Percentiles rank a stretch among this genome's conserved stretches.
These are phyloP conservation scores for Rhizoglyphus robini DNA, from an alignment of 1,140 invertebrate species.

Conservation along the genomic window DNA sequence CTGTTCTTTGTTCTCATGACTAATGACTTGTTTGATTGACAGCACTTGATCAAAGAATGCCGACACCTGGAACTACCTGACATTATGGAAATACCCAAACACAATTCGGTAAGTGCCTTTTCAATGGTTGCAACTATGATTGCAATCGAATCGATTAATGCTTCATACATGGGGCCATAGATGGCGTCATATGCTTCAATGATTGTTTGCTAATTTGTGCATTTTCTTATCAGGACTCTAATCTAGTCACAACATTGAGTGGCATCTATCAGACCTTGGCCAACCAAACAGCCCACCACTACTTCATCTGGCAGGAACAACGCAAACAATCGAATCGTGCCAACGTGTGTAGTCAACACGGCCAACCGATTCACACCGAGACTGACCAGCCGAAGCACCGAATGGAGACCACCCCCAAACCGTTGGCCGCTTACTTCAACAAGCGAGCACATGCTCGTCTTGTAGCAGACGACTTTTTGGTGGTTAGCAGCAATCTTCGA, in stretches of 20 bases:
- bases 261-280: conserved; percentile 8
- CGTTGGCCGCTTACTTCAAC: background rate
- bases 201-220: background rate
- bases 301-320: conserved; percentile 1
- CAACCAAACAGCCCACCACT: conserved; percentile 6
- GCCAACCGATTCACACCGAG: background rate
- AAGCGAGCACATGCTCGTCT: background rate
- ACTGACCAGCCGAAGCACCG: background rate
- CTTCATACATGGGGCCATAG: too few species aligned
- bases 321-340: background rate
- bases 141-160: too few species aligned
- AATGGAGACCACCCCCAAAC: background rate
- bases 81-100: background rate
- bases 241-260: conserved; percentile 1
- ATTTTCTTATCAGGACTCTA: background rate
- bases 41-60: conserved; percentile 2
- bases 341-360: background rate
- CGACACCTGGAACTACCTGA: background rate
- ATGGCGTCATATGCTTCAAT: too few species aligned
- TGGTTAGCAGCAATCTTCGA: conserved; percentile 2
- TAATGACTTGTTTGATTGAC: background rate
- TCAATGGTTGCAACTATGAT: too few species aligned
- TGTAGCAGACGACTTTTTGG: background rate
- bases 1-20: background rate
- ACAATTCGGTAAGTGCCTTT: background rate